These are phyloP conservation scores for Ficedula albicollis DNA, from an alignment of 2,797 vertebrate genomes.

Conservation along the genomic window DNA sequence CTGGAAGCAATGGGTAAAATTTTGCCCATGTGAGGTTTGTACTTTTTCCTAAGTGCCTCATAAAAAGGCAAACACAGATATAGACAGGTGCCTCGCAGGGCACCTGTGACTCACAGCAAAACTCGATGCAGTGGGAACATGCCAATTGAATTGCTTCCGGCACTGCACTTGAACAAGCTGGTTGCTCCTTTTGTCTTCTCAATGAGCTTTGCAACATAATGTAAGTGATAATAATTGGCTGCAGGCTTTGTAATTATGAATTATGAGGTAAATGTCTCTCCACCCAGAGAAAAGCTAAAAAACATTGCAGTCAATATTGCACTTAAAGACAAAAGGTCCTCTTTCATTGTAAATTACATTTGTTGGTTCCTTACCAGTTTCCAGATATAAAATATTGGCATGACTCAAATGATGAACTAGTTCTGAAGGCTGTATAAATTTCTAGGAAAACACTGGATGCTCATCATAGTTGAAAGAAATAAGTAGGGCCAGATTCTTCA, in stretches of 20 bases:
- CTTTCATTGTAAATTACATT: background rate
- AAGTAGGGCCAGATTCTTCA: background rate
- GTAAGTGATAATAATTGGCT: slow-evolving; percentile 44
- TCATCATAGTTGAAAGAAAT: background rate
- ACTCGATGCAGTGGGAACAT: slow-evolving; percentile 3
- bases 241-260: slow-evolving; percentile 57
- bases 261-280: slow-evolving; percentile 34
- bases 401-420: background rate
- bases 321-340: background rate
- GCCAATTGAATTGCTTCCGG: slow-evolving; percentile 42
- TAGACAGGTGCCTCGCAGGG: background rate
- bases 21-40: background rate
- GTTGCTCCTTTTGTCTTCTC: slow-evolving; percentile 54
- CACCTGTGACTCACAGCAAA: slow-evolving; percentile 20
- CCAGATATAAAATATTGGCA: background rate
- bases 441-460: background rate
- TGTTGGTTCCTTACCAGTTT: background rate
- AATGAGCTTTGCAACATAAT: slow-evolving; percentile 57
- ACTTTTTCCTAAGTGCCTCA: background rate
- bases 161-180: slow-evolving; percentile 41
- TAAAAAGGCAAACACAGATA: background rate
- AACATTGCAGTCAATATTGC: background rate
- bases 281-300: slow-evolving; percentile 45
- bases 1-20: background rate
- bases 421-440: background rate